Evolutionary conservation across 2,797 vertebrate genomes (phyloP).

Genomic region (Enteromius fasciolatus): DNA sequence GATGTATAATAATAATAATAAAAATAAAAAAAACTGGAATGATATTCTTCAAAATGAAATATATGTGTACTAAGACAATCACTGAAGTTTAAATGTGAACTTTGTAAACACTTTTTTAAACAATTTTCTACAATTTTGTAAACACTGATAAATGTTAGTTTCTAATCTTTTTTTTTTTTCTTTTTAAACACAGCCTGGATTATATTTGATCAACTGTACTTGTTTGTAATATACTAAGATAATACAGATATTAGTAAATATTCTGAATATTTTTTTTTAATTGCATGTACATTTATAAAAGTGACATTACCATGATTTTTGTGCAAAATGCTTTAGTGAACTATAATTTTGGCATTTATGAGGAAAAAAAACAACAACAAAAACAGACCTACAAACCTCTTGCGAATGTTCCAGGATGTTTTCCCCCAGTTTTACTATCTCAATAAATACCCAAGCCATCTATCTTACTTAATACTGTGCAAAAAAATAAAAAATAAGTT

Average conservation of each 20-base stretch:
- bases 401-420: constrained; percentile 62
- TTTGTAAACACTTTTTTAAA: constrained; percentile 78
- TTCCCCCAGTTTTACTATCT: constrained; percentile 62
- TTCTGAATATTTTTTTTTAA: constrained; percentile 78
- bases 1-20: constrained; percentile 55
- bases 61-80: constrained; percentile 53
- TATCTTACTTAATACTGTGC: constrained; percentile 79
- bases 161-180: constrained; percentile 61
- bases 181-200: constrained; percentile 72
- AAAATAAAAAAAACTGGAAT: constrained; percentile 50
- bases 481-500: constrained; percentile 68
- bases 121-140: constrained; percentile 74
- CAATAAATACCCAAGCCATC: constrained; percentile 66
- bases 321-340: constrained; percentile 92
- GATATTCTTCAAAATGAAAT: constrained; percentile 44
- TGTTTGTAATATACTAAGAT: constrained; percentile 78
- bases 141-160: constrained; percentile 79
- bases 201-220: constrained; percentile 76
- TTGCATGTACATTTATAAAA: constrained; percentile 84
- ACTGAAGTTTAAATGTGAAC: constrained; percentile 66
- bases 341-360: constrained; percentile 89
- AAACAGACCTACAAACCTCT: constrained; percentile 64
- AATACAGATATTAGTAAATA: constrained; percentile 80
- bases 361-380: constrained; percentile 62
- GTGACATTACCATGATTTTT: constrained; percentile 79